phyloP scores from a whole-genome alignment of 2,113 vertebrate genomes.

The Calyptomena viridis region DNA sequence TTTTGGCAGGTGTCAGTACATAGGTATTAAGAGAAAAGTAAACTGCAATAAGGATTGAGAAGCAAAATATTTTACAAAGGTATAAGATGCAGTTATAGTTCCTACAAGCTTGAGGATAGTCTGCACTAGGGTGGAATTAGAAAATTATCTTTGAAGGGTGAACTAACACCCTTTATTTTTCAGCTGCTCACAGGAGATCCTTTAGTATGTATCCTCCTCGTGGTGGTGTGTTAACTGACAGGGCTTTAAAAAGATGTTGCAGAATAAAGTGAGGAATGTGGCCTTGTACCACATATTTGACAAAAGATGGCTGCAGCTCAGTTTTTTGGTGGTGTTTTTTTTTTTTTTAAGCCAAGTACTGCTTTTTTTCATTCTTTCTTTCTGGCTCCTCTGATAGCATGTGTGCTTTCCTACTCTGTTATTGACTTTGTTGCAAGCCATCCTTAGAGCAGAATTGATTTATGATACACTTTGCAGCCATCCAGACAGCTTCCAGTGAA shows the following conservation, averaged over 20 bases:
- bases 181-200: neutral
- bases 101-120: neutral
- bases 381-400: slow-evolving; percentile 17
- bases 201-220: neutral
- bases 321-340: too few species aligned
- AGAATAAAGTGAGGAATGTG: neutral
- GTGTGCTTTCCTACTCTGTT: slow-evolving; percentile 22
- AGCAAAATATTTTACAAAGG: neutral
- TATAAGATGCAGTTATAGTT: neutral
- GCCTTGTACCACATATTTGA: neutral
- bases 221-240: neutral
- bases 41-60: neutral
- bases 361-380: neutral
- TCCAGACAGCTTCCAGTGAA: slow-evolving; percentile 65
- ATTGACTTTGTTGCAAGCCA: slow-evolving; percentile 58
- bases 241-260: neutral
- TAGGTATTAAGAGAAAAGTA: neutral
- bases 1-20: neutral
- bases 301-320: neutral
- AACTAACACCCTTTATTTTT: neutral
- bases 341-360: neutral
- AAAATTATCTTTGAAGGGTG: neutral
- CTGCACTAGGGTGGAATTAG: neutral
- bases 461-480: slow-evolving; percentile 53
- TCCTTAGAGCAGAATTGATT: slow-evolving; percentile 65